A percentile compares a stretch with the other conserved stretches of the same genome.
phyloP scores from a whole-genome alignment of 2,113 vertebrate species.

The Scophthalmus maximus region DNA sequence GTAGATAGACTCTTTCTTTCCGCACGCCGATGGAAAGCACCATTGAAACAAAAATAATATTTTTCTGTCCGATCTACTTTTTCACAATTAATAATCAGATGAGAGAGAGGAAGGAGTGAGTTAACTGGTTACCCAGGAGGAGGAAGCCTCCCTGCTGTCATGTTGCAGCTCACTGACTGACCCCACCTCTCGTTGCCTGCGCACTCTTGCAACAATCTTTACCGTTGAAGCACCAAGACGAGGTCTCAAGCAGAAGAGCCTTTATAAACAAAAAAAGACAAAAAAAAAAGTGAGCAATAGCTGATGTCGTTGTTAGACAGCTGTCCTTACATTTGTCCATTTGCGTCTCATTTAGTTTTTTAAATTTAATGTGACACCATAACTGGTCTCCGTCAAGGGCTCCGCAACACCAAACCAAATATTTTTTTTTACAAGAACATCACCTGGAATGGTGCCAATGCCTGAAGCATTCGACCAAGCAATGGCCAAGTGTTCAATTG shows the following conservation, averaged over 20 bases:
- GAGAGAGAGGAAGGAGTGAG: constrained; percentile 40
- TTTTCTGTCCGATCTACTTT: neutral
- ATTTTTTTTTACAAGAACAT: neutral
- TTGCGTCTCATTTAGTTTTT: neutral
- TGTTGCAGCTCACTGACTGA: constrained; percentile 61
- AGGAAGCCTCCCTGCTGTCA: constrained; percentile 48
- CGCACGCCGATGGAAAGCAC: neutral
- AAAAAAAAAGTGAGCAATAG: too few relatives aligned
- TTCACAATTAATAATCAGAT: neutral
- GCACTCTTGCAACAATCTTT: constrained; percentile 30
- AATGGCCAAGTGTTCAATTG: too few relatives aligned
- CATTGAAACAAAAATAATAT: too few relatives aligned
- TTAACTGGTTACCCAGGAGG: constrained; percentile 31
- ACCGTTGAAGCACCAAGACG: constrained; percentile 10
- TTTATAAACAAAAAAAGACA: constrained; percentile 4
- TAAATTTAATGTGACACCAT: neutral
- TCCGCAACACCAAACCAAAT: too few relatives aligned
- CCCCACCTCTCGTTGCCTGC: constrained; percentile 37
- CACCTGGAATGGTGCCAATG: too few relatives aligned
- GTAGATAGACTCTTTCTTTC: neutral
- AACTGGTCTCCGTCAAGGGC: neutral
- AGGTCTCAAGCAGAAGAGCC: neutral
- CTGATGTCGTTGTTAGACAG: neutral
- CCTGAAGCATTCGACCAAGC: too few relatives aligned
- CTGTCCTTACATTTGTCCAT: neutral